A percentile compares a stretch with the other conserved stretches of the same genome.
Conservation (phyloP, 1,140 invertebrate genomes). For the Galleria mellonella region DNA sequence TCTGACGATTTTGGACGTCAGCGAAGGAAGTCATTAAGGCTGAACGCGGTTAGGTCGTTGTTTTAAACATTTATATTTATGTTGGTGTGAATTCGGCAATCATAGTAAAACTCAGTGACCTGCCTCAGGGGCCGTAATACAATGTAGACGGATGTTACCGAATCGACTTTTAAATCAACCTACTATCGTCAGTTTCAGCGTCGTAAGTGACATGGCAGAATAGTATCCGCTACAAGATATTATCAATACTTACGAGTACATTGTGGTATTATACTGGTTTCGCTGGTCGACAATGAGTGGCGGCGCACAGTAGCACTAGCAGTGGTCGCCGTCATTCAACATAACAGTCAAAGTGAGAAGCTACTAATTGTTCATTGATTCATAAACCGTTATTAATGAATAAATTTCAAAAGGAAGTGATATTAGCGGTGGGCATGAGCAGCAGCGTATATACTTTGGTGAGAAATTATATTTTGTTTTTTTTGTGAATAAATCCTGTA, state of each 20-base stretch:
- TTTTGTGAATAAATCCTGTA: too few relatives aligned
- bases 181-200: too few relatives aligned
- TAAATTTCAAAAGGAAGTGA: too few relatives aligned
- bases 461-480: too few relatives aligned
- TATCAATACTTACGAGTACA: too few relatives aligned
- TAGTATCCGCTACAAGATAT: too few relatives aligned
- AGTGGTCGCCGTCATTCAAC: conserved; percentile 21
- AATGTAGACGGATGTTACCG: conserved; percentile 23
- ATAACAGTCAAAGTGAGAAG: conserved; percentile 18
- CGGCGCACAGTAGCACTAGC: conserved; percentile 21
- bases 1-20: conserved; percentile 56
- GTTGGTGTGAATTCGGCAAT: conserved; percentile 23
- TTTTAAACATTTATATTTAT: conserved; percentile 34
- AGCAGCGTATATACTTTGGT: too few relatives aligned
- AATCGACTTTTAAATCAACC: conserved; percentile 22
- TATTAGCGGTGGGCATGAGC: too few relatives aligned
- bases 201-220: not conserved
- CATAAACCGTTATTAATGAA: conserved; percentile 15
- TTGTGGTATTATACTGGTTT: too few relatives aligned
- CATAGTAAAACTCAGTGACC: conserved; percentile 11
- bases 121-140: conserved; percentile 3
- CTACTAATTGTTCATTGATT: conserved; percentile 33
- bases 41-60: conserved; percentile 25
- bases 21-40: conserved; percentile 55
- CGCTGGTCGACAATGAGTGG: not conserved